A percentile compares a stretch with the other conserved stretches of the same genome.
These are phyloP conservation scores for Eumerus sabulonum DNA, from an alignment of 2,888 invertebrate genomes.

Conservation along the genomic window DNA sequence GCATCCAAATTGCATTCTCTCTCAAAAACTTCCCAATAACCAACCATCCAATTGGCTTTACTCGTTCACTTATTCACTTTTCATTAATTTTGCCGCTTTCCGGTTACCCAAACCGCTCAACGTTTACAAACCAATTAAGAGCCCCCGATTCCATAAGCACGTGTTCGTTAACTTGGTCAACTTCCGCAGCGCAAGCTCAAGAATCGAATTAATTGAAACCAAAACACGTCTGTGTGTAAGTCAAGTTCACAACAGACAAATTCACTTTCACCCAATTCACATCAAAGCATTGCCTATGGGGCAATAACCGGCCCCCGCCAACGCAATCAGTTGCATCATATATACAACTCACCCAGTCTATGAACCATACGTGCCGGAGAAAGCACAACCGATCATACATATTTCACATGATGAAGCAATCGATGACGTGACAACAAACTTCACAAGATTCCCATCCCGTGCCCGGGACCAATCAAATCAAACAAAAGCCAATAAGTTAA, in stretches of 20 bases:
- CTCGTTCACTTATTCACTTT: no score
- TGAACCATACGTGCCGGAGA: not conserved
- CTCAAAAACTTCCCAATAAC: no score
- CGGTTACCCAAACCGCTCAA: slow-evolving; percentile 5
- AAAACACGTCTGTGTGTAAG: slow-evolving; percentile 45
- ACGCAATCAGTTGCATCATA: slow-evolving; percentile 27
- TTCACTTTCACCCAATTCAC: slow-evolving; percentile 47
- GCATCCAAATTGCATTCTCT: no score
- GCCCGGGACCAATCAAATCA: no score
- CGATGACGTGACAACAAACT: slow-evolving; percentile 35
- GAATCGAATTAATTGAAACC: not conserved
- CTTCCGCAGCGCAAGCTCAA: no score
- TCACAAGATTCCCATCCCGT: not conserved
- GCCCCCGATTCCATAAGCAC: slow-evolving; percentile 28
- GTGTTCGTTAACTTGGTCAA: not conserved
- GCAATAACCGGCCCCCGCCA: slow-evolving; percentile 49
- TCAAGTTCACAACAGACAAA: slow-evolving; percentile 54
- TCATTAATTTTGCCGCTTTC: no score
- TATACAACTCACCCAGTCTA: not conserved
- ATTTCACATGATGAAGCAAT: slow-evolving; percentile 17
- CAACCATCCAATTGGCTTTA: no score
- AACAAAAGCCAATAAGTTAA: no score
- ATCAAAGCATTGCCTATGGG: slow-evolving; percentile 19
- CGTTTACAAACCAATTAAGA: not conserved
- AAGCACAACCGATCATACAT: slow-evolving; percentile 21